Conservation (phyloP, 1,140 invertebrate species). For the Uloborus diversus region DNA sequence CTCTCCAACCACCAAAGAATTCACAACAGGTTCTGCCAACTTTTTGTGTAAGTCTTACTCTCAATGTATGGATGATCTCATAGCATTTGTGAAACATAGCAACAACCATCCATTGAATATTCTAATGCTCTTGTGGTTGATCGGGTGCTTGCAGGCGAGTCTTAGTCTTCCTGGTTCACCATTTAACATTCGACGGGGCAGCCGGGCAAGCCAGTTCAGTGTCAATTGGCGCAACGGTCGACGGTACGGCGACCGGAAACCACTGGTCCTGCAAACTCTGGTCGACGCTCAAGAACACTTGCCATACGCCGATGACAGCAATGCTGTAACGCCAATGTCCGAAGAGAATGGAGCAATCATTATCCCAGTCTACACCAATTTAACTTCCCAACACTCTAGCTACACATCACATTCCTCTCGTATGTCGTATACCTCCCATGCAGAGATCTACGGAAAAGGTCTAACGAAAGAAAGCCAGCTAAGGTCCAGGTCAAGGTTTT, state of each 20-base stretch:
- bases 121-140: neutral
- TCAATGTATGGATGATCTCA: no score
- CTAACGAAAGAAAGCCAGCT: constrained; percentile 85
- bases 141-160: constrained; percentile 78
- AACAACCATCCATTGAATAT: no score
- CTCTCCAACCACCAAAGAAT: no score
- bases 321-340: constrained; percentile 96
- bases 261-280: constrained; percentile 91
- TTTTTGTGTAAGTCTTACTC: no score
- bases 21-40: no score
- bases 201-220: constrained; percentile 88
- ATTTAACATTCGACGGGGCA: constrained; percentile 88
- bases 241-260: constrained; percentile 85
- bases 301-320: constrained; percentile 96
- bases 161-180: constrained; percentile 96
- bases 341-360: constrained; percentile 96
- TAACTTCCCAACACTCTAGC: constrained; percentile 85
- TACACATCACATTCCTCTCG: constrained; percentile 93
- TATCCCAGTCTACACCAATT: constrained; percentile 78
- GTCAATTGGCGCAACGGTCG: constrained; percentile 74
- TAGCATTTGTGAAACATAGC: no score
- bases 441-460: constrained; percentile 78
- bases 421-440: constrained; percentile 92
- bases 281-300: constrained; percentile 95
- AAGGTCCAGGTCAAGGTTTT: constrained; percentile 73